These are phyloP conservation scores for Todiramphus saurophagus DNA, from an alignment of 2,113 vertebrate species.

Conservation along the genomic window DNA sequence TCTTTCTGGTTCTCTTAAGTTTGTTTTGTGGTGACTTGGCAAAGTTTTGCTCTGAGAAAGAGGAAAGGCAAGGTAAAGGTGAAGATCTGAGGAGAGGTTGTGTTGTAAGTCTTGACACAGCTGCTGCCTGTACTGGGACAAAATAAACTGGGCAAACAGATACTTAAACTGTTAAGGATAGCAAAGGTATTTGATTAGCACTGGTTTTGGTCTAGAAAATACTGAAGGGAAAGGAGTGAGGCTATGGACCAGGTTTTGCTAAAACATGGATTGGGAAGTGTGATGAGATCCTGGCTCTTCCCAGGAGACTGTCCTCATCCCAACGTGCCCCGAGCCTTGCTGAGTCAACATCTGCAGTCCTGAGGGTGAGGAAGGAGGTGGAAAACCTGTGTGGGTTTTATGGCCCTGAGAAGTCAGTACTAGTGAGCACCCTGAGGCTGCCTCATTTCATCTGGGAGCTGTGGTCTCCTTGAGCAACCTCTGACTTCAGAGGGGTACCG, in stretches of 20 bases:
- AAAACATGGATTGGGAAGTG: not conserved
- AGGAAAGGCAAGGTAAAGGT: not conserved
- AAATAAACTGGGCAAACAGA: not conserved
- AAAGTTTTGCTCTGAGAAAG: not conserved
- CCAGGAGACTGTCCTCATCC: not conserved
- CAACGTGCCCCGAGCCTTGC: accelerated
- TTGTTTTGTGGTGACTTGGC: not conserved
- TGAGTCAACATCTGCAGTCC: not conserved
- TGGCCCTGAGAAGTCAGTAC: not conserved
- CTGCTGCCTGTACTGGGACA: not conserved
- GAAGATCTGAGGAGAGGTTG: no score
- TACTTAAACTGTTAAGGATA: not conserved
- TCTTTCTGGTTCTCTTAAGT: not conserved
- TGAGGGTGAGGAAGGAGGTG: not conserved
- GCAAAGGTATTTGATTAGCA: not conserved
- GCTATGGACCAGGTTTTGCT: not conserved
- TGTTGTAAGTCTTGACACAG: accelerated
- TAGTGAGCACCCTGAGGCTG: not conserved
- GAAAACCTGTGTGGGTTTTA: not conserved
- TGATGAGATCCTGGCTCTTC: not conserved
- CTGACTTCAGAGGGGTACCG: not conserved
- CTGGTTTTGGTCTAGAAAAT: not conserved
- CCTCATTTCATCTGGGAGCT: not conserved
- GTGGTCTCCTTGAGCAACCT: not conserved
- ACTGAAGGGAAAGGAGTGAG: not conserved